phyloP scores from a whole-genome alignment of 1,140 invertebrate species.

The Cherax destructor region DNA sequence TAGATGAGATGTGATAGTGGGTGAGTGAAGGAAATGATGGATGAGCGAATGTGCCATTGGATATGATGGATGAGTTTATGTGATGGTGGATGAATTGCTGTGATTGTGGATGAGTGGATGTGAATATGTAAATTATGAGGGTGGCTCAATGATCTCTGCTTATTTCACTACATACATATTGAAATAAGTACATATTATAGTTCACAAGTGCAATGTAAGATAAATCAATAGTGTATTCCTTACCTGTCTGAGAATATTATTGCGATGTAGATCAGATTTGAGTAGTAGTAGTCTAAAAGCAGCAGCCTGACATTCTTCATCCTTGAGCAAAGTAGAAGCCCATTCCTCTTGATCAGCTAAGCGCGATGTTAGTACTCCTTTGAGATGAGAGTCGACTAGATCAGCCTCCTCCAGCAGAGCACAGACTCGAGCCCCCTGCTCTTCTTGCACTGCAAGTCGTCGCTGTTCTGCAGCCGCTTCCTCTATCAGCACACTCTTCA shows the following conservation, averaged over 20 bases:
- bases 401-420: slow-evolving; percentile 85
- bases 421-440: slow-evolving; percentile 85
- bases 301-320: slow-evolving; percentile 67
- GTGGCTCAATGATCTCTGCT: too few relatives aligned
- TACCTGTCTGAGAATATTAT: slow-evolving; percentile 69
- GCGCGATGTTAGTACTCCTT: slow-evolving; percentile 75
- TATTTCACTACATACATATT: too few relatives aligned
- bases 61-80: too few relatives aligned
- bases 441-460: slow-evolving; percentile 81
- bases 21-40: too few relatives aligned
- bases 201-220: not conserved
- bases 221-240: not conserved
- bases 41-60: too few relatives aligned
- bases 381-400: slow-evolving; percentile 84
- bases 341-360: slow-evolving; percentile 59
- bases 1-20: too few relatives aligned
- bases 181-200: too few relatives aligned
- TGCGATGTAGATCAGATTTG: slow-evolving; percentile 68
- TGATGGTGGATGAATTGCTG: too few relatives aligned
- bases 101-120: too few relatives aligned
- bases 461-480: slow-evolving; percentile 79
- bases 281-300: slow-evolving; percentile 69
- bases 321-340: slow-evolving; percentile 60
- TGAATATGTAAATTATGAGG: too few relatives aligned
- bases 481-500: slow-evolving; percentile 78